Conservation (phyloP, 2,888 invertebrate species). For the Limnephilus auricula region DNA sequence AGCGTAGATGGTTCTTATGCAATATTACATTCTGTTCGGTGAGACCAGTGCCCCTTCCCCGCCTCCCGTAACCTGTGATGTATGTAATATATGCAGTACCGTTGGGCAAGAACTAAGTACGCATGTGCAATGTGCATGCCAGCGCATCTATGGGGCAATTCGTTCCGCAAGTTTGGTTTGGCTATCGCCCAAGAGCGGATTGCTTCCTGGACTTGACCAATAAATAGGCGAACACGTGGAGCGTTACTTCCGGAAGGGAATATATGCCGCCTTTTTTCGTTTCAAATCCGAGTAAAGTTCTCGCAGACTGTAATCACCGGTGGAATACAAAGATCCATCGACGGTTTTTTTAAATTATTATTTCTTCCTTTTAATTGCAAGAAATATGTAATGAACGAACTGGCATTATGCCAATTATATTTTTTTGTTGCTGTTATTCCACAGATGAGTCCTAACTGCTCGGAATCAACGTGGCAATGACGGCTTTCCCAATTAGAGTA, state of each 20-base stretch:
- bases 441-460: no score
- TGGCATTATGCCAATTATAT: no score
- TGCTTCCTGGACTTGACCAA: constrained; percentile 40
- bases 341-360: background rate
- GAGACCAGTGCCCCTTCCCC: constrained; percentile 25
- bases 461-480: no score
- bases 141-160: constrained; percentile 33
- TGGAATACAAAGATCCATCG: background rate
- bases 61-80: constrained; percentile 30
- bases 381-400: background rate
- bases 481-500: no score
- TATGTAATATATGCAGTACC: constrained; percentile 48
- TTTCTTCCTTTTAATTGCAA: background rate
- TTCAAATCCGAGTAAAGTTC: background rate
- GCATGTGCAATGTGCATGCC: constrained; percentile 37
- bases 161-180: constrained; percentile 44
- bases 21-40: background rate
- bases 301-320: background rate
- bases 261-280: background rate
- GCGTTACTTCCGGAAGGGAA: constrained; percentile 44
- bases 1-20: background rate
- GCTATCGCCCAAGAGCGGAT: constrained; percentile 26
- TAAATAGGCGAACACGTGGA: constrained; percentile 25
- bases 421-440: no score
- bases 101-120: constrained; percentile 38